A percentile compares a stretch with the other conserved stretches of the same genome.
phyloP scores from a whole-genome alignment of 2,888 invertebrate species.

The Athalia circularis region DNA sequence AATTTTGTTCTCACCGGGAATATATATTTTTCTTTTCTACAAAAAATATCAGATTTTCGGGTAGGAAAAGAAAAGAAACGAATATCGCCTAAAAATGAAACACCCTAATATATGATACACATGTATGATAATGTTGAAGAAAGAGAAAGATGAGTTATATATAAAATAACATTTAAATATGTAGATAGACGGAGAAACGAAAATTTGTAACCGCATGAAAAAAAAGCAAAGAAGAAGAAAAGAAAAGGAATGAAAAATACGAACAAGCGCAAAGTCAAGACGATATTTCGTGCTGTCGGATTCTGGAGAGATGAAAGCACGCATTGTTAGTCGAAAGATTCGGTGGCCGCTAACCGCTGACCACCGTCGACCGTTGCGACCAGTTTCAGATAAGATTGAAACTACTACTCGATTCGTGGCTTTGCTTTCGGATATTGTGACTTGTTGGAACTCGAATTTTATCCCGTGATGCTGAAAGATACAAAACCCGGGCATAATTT shows the following conservation, averaged over 20 bases:
- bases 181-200: neutral
- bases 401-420: slow-evolving; percentile 34
- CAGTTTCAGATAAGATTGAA: slow-evolving; percentile 40
- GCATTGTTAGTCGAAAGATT: slow-evolving; percentile 21
- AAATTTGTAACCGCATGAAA: neutral
- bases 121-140: no score
- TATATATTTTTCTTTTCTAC: no score
- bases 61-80: no score
- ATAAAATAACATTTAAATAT: neutral
- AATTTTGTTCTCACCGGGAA: no score
- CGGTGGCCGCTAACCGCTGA: neutral
- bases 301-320: slow-evolving; percentile 8
- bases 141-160: neutral
- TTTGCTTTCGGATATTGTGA: slow-evolving; percentile 17
- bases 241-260: neutral
- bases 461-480: neutral
- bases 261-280: slow-evolving; percentile 1
- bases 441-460: slow-evolving; percentile 19
- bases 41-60: no score
- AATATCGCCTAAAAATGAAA: no score
- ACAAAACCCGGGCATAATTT: neutral
- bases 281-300: neutral
- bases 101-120: no score
- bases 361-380: slow-evolving; percentile 21
- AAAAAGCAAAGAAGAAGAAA: neutral